phyloP scores from a whole-genome alignment of 2,113 vertebrate genomes.

The Mormyrus lacerda region DNA sequence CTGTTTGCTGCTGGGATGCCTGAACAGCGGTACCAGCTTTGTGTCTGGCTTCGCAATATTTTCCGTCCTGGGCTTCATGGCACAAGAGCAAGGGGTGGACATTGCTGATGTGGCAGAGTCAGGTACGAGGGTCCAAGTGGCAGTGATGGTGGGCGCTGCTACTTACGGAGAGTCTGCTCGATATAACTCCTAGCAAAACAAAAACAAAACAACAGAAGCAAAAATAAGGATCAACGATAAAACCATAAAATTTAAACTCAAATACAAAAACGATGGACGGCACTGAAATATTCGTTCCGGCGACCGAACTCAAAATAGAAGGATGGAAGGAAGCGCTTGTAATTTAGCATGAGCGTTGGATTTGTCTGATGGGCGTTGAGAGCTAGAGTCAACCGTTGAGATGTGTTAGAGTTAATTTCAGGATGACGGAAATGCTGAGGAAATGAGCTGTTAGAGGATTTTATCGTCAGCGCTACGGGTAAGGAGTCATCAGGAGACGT shows the following conservation, averaged over 20 bases:
- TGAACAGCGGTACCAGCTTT: slow-evolving; percentile 99
- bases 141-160: slow-evolving; percentile 96
- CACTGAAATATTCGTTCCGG: slow-evolving; percentile 48
- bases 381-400: background rate
- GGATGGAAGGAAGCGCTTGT: background rate
- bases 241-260: background rate
- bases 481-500: slow-evolving; percentile 24
- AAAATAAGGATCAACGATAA: slow-evolving; percentile 28
- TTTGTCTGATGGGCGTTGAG: background rate
- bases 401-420: background rate
- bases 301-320: slow-evolving; percentile 38
- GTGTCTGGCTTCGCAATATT: slow-evolving; percentile 99
- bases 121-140: slow-evolving; percentile 90
- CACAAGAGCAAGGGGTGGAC: slow-evolving; percentile 99
- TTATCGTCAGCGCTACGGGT: slow-evolving; percentile 19
- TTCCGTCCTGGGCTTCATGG: slow-evolving; percentile 99
- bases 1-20: slow-evolving; percentile 99
- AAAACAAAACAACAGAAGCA: slow-evolving; percentile 44
- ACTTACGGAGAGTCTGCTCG: slow-evolving; percentile 51
- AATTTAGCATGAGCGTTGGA: slow-evolving; percentile 1
- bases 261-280: slow-evolving; percentile 30
- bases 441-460: slow-evolving; percentile 22
- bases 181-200: background rate
- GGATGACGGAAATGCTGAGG: slow-evolving; percentile 21
- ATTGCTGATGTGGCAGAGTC: slow-evolving; percentile 99